Evolutionary conservation across 1,140 invertebrate species (phyloP).

Genomic region (Myzus persicae): DNA sequence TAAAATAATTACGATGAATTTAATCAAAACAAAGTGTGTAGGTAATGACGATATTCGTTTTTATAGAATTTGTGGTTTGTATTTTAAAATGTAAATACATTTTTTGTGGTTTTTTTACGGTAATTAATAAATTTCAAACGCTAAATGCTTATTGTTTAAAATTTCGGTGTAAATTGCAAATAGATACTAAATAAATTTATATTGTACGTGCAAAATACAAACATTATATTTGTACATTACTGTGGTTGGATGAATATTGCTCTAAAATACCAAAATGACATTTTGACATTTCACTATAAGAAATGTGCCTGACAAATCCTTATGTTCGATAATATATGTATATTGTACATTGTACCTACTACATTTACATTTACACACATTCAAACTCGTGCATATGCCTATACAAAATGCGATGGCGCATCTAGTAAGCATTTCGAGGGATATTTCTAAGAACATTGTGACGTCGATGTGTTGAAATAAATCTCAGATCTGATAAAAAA

Average conservation of each 20-base stretch:
- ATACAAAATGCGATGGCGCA: neutral
- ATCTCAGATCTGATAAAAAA: neutral
- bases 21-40: too few species aligned
- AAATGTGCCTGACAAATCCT: conserved; percentile 10
- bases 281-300: conserved; percentile 8
- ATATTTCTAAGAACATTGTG: neutral
- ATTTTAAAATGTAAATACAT: too few species aligned
- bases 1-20: too few species aligned
- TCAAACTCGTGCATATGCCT: neutral
- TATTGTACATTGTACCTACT: neutral
- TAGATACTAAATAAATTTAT: neutral
- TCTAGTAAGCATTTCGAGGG: conserved; percentile 31
- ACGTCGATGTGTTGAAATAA: conserved; percentile 15
- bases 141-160: neutral
- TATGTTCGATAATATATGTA: neutral
- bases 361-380: neutral
- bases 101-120: too few species aligned
- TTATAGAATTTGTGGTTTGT: too few species aligned
- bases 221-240: neutral
- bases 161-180: neutral
- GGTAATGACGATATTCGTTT: too few species aligned
- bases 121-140: neutral
- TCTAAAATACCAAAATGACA: neutral
- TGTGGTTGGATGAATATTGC: neutral
- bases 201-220: neutral